Evolutionary conservation across 2,888 invertebrate genomes (phyloP).

Genomic region (Dromius quadrimaculatus): DNA sequence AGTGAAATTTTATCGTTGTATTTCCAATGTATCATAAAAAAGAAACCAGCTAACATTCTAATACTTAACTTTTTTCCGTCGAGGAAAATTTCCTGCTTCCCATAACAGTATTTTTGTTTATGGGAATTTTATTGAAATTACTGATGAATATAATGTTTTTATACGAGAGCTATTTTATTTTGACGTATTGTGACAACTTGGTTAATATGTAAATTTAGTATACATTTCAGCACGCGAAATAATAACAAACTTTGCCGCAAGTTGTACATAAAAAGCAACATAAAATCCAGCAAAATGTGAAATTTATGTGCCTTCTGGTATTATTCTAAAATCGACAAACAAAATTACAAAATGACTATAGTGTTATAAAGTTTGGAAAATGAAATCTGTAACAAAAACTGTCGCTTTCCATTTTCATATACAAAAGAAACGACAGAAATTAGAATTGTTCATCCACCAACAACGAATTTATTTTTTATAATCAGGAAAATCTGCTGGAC

Average conservation of each 20-base stretch:
- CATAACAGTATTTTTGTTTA: constrained; percentile 22
- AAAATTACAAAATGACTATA: constrained; percentile 8
- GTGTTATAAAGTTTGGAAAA: too few relatives aligned
- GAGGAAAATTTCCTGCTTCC: background rate
- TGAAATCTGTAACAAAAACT: too few relatives aligned
- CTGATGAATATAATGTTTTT: constrained; percentile 27
- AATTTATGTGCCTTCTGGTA: constrained; percentile 12
- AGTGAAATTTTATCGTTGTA: too few relatives aligned
- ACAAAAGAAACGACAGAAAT: too few relatives aligned
- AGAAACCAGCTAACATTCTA: too few relatives aligned
- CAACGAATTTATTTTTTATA: too few relatives aligned
- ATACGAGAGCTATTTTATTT: constrained; percentile 28
- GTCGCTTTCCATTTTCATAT: too few relatives aligned
- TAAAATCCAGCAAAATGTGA: constrained; percentile 16
- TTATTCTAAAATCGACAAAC: background rate
- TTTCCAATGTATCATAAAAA: too few relatives aligned
- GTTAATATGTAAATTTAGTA: constrained; percentile 37
- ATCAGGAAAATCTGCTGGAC: too few relatives aligned
- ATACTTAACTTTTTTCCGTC: constrained; percentile 7
- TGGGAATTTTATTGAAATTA: constrained; percentile 36
- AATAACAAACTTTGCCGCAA: constrained; percentile 7
- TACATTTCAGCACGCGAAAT: constrained; percentile 31
- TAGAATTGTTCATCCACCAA: too few relatives aligned
- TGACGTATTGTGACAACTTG: constrained; percentile 39
- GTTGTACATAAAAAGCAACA: constrained; percentile 17